Conservation (phyloP, 2,888 invertebrate genomes). For the Drosophila mayaguana region DNA sequence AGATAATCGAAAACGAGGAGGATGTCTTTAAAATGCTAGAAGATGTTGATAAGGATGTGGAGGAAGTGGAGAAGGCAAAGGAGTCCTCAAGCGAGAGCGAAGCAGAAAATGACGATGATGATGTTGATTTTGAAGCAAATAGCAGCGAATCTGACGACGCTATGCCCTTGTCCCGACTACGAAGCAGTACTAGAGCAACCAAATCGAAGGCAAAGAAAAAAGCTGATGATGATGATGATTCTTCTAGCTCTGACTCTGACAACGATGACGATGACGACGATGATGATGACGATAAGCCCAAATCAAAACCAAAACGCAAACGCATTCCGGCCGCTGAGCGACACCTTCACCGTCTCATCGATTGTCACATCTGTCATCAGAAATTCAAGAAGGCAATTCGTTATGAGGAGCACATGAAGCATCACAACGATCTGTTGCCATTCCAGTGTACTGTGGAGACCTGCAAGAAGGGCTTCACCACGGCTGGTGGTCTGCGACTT, state of each 20-base stretch:
- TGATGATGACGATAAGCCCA: conserved; percentile 33
- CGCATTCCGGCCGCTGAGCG: conserved; percentile 69
- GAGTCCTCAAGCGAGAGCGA: conserved; percentile 62
- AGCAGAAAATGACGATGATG: conserved; percentile 56
- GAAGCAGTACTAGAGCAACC: conserved; percentile 29
- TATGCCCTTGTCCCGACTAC: conserved; percentile 65
- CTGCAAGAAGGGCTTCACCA: conserved; percentile 81
- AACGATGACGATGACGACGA: conserved; percentile 34
- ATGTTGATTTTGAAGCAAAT: conserved; percentile 69
- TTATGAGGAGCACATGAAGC: conserved; percentile 83
- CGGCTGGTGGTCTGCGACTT: conserved; percentile 76
- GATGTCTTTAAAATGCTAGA: conserved; percentile 79
- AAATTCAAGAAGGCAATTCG: conserved; percentile 80
- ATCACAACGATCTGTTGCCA: conserved; percentile 82
- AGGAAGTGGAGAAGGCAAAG: conserved; percentile 50
- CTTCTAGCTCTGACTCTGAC: conserved; percentile 55
- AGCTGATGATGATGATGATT: conserved; percentile 40
- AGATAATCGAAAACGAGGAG: conserved; percentile 79
- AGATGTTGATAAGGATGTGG: conserved; percentile 72
- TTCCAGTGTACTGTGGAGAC: conserved; percentile 81
- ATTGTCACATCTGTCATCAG: conserved; percentile 83
- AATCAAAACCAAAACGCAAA: conserved; percentile 66
- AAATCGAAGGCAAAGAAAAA: conserved; percentile 44
- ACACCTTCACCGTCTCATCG: conserved; percentile 76
- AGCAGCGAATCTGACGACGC: conserved; percentile 76